Evolutionary conservation across 2,888 invertebrate genomes (phyloP).

Genomic region (Limnephilus rhombicus): DNA sequence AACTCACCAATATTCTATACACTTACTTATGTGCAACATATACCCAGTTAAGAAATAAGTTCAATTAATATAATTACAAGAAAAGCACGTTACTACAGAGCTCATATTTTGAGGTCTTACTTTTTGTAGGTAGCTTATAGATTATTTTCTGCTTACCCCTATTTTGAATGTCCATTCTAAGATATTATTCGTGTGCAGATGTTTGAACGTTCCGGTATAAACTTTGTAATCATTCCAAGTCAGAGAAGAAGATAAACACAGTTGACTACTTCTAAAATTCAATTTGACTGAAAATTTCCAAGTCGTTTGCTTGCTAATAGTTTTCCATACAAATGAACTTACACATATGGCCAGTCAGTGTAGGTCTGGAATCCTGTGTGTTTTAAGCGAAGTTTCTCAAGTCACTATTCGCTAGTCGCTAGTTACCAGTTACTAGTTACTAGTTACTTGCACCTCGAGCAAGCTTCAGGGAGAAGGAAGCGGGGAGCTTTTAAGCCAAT

Average conservation of each 20-base stretch:
- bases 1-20: too few relatives aligned
- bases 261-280: conserved; percentile 19
- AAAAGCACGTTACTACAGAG: neutral
- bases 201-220: neutral
- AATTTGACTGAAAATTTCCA: conserved; percentile 22
- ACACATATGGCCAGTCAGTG: neutral
- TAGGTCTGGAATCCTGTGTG: neutral
- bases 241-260: neutral
- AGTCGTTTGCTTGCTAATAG: conserved; percentile 19
- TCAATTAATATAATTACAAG: too few relatives aligned
- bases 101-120: neutral
- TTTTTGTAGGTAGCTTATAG: neutral
- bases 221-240: neutral
- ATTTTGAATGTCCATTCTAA: neutral
- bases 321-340: conserved; percentile 3
- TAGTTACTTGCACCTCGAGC: conserved; percentile 27
- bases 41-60: too few relatives aligned
- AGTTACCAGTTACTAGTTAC: neutral
- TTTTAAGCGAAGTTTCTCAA: neutral
- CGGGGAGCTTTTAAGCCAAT: conserved; percentile 29
- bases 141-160: neutral
- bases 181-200: neutral
- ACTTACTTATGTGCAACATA: too few relatives aligned
- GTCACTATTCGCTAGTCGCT: neutral
- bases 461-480: neutral